Percentiles rank a stretch among this genome's conserved stretches.
Evolutionary conservation across 2,113 vertebrate species (phyloP).

Genomic region (Craseonycteris thonglongyai): DNA sequence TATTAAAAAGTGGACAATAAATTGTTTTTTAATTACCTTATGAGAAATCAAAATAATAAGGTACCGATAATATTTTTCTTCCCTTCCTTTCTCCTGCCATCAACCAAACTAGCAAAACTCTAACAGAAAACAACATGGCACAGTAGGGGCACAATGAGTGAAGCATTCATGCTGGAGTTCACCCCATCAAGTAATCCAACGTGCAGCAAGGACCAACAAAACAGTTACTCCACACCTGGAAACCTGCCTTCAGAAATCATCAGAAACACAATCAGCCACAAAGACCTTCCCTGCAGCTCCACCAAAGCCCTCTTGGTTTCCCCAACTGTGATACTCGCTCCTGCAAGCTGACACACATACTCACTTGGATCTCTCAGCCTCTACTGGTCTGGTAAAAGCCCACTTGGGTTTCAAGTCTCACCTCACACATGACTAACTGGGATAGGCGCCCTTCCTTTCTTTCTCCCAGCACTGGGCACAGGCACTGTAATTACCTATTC

Average conservation of each 20-base stretch:
- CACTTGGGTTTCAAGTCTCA: background rate
- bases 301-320: background rate
- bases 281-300: background rate
- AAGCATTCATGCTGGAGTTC: background rate
- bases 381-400: background rate
- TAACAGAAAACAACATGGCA: fast-evolving
- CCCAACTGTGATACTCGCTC: fast-evolving
- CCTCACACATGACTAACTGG: background rate
- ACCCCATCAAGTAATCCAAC: fast-evolving
- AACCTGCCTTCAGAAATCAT: background rate
- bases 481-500: background rate
- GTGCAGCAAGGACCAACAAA: background rate
- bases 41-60: background rate
- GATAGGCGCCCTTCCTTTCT: background rate
- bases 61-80: background rate
- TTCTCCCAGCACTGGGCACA: background rate
- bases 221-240: background rate
- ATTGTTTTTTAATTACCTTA: background rate
- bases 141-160: fast-evolving
- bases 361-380: background rate
- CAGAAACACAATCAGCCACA: background rate
- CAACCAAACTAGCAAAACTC: background rate
- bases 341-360: background rate
- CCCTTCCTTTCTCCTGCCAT: background rate
- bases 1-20: background rate